Evolutionary conservation across 1,140 invertebrate species (phyloP), one percentile per base, ranked within the genome.

Genomic region (Drosophila sulfurigaster): DNA sequence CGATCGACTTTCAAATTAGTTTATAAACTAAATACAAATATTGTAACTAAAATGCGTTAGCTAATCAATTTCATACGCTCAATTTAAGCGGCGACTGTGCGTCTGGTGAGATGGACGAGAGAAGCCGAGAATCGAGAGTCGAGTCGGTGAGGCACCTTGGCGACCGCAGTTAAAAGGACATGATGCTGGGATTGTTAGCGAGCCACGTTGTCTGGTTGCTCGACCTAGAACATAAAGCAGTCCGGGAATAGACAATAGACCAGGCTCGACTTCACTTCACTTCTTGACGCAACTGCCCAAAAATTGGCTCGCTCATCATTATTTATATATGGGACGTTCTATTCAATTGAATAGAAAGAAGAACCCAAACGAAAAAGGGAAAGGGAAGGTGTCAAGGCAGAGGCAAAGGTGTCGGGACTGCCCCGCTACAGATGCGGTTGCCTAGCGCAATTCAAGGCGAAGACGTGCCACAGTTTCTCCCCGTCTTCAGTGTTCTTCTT

Each of bases 221-320:
- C 65, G 57, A 16, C 15, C 25, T 54, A 65, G n/a, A 85, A 85
- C 74, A 88, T 51, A 88, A 65, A 69, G 75, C 38, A 52, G 66
- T 20, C 46, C 38, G 11, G 52, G 62, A 30, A 57, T 49, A 81
- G 20, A 25, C 59, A 89, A 89, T 70, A 66, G 68, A 63, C 16
- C 13, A 69, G 46, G 46, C 48, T 73, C 78, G 72, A 76, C 62
- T 62, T 78, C 38, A 16, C 78, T 25, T 25, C 20, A 25, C 20
- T 25, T 56, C 77, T 89, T 81, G 81, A 89, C 81, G 85, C 86
- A 89, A 89, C 85, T 79, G 71, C 78, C 70, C 81, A 68, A 83
- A 52, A 87, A 89, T 89, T 89, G 85, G 78, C 85, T 89, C 78
- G 75, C 85, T 77, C 79, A 88, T 89, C 85, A 89, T 89, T 89